Percentiles rank a stretch among this genome's conserved stretches.
phyloP scores from a whole-genome alignment of 2,888 invertebrate species.

The Cylloceria caligata region DNA sequence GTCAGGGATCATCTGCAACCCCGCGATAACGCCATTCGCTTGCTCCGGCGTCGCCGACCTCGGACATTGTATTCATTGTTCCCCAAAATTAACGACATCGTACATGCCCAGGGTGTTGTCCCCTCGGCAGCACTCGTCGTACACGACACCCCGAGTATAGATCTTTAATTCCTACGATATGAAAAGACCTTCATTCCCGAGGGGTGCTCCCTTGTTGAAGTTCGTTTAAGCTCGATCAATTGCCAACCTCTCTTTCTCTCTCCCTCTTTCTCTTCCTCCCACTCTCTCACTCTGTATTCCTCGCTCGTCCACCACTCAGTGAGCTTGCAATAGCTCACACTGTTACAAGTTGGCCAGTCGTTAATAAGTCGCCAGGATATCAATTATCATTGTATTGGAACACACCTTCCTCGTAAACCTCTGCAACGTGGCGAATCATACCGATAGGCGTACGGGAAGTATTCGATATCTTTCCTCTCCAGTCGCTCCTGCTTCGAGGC shows the following conservation, averaged over 20 bases:
- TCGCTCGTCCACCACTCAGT: not conserved
- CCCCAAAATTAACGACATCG: constrained; percentile 75
- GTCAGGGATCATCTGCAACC: constrained; percentile 75
- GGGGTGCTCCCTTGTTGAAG: constrained; percentile 60
- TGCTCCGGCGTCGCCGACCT: constrained; percentile 60
- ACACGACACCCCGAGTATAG: constrained; percentile 60
- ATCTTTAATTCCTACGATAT: constrained; percentile 79
- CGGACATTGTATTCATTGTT: constrained; percentile 79
- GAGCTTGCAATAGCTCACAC: not conserved
- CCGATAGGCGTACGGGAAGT: constrained; percentile 41
- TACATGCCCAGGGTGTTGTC: constrained; percentile 2
- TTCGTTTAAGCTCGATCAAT: constrained; percentile 50
- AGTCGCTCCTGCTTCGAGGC: not conserved
- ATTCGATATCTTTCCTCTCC: constrained; percentile 13
- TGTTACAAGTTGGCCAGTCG: constrained; percentile 44
- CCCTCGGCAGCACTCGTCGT: constrained; percentile 52
- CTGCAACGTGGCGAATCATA: constrained; percentile 28
- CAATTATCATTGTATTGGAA: constrained; percentile 65
- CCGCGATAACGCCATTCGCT: constrained; percentile 76
- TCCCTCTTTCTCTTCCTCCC: not conserved
- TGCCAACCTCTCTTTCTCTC: constrained; percentile 14
- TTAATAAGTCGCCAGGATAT: constrained; percentile 64
- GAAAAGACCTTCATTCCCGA: constrained; percentile 74
- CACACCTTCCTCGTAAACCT: constrained; percentile 67
- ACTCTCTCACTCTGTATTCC: not conserved